A percentile compares a stretch with the other conserved stretches of the same genome.
phyloP scores from a whole-genome alignment of 2,113 vertebrate species.

The Corythaixoides concolor region DNA sequence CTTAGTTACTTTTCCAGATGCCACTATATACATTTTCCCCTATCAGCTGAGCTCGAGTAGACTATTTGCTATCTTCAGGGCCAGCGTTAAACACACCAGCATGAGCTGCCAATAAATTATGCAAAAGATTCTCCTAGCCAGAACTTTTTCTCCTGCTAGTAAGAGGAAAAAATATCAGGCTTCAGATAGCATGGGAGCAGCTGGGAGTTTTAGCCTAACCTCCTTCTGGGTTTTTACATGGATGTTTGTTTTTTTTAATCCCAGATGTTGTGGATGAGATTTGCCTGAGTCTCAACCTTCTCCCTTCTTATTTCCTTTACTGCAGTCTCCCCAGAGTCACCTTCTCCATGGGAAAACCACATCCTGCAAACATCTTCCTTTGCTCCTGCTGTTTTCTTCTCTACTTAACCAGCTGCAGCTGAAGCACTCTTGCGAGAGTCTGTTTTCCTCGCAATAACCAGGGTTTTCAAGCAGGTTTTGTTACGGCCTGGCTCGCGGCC shows the following conservation, averaged over 20 bases:
- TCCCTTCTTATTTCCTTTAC: not conserved
- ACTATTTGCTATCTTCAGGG: not conserved
- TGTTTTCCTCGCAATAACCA: not conserved
- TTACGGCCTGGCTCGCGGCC: not conserved
- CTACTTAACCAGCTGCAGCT: not conserved
- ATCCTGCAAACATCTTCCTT: not conserved
- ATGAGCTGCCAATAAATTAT: slow-evolving; percentile 7
- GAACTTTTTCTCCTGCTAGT: not conserved
- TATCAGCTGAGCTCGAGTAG: not conserved
- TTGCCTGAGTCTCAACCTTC: not conserved
- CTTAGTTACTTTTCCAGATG: not conserved
- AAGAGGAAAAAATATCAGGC: not conserved
- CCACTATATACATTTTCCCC: not conserved
- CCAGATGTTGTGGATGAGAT: not conserved
- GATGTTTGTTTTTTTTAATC: not conserved
- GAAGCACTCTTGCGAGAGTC: not conserved
- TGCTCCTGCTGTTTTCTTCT: not conserved
- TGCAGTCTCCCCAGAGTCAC: not conserved
- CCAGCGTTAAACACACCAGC: not conserved
- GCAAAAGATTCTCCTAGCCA: not conserved
- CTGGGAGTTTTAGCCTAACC: not conserved
- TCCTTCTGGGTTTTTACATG: not conserved
- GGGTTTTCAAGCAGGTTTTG: not conserved
- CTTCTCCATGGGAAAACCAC: not conserved
- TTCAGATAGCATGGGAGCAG: not conserved